phyloP scores from a whole-genome alignment of 2,113 vertebrate species.

The Romanogobio albipinnatus region DNA sequence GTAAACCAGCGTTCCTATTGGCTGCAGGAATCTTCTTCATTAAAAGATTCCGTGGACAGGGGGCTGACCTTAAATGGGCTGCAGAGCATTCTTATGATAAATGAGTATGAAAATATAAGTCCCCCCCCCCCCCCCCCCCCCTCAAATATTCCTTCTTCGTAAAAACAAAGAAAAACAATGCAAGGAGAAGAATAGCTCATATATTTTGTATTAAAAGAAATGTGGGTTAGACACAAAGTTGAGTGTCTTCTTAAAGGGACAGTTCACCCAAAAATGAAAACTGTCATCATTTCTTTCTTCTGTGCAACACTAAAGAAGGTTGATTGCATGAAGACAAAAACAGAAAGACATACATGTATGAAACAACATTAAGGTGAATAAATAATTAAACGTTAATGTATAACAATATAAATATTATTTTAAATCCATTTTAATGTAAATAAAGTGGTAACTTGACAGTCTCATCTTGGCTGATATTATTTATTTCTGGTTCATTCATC shows the following conservation, averaged over 20 bases:
- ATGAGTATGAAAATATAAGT: conserved; percentile 58
- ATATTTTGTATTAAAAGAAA: conserved; percentile 13
- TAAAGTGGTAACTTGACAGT: not conserved
- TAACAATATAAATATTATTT: not conserved
- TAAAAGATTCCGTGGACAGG: conserved; percentile 60
- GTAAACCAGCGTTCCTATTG: conserved; percentile 60
- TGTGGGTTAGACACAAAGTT: not conserved
- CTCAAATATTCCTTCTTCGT: not conserved
- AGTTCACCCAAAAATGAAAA: not conserved
- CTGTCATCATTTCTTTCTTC: not conserved
- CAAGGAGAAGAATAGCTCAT: not conserved
- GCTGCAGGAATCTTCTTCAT: conserved; percentile 65
- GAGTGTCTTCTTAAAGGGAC: not conserved
- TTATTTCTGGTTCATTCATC: not conserved
- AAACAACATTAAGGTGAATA: not conserved
- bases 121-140: conserved; percentile 1
- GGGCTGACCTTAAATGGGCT: conserved; percentile 65
- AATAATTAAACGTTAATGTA: not conserved
- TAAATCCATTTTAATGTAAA: not conserved
- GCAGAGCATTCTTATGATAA: conserved; percentile 65
- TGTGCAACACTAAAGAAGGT: not conserved
- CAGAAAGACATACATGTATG: not conserved
- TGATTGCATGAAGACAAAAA: not conserved
- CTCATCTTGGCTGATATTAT: not conserved
- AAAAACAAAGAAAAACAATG: conserved; percentile 12